Base-by-base conservation (phyloP, 2,888 invertebrate species). In the Ochropleura leucogaster region DNA sequence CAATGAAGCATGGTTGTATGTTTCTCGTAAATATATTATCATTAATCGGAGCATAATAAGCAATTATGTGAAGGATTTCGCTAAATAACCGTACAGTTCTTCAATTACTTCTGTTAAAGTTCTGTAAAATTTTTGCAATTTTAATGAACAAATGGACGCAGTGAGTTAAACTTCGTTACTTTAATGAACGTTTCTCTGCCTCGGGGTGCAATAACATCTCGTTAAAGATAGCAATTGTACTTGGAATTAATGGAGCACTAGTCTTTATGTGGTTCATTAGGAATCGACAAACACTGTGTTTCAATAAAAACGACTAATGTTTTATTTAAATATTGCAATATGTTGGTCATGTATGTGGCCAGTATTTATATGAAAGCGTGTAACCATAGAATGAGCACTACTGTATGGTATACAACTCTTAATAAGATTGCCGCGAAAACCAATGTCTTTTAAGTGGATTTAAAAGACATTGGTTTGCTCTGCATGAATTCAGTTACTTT, bases 161-260 rank as follows among this genome's bases (percentile, higher is more conserved):
- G 42, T 63, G 16, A 51, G 14, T 69, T 57, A 51, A 40, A 64
- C 16, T 76, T 55, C 4, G 10, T 55, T 57, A 18, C 49, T 76
- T 20, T 40, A 49, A 0, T 42, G 42, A 30, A 60, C n/a, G 53
- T 53, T 49, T 7, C n/a, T 3, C 14, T 42, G 51, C 51, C 69
- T 64, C 51, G 20, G 42, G 63, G 20, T 57, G 46, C 57, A 46
- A 64, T 55, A 57, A 63, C 6, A 20, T 63, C 53, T 76, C 30
- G n/a, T 51, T 49, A 20, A 16, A 63, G 62, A 63, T 10, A 44
- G 16, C 53, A 75, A 55, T n/a, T 16, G 30, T 14, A 57, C 18
- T 49, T 46, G 47, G 8, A 42, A 18, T 49, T n/a, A 44, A 14
- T 68, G 60, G 9, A 16, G 1, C 9, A 1, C 30, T 67, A 62